These are phyloP conservation scores for Glandiceps talaboti DNA, from an alignment of 53 echinoderm and acorn worm species.

Conservation along the genomic window DNA sequence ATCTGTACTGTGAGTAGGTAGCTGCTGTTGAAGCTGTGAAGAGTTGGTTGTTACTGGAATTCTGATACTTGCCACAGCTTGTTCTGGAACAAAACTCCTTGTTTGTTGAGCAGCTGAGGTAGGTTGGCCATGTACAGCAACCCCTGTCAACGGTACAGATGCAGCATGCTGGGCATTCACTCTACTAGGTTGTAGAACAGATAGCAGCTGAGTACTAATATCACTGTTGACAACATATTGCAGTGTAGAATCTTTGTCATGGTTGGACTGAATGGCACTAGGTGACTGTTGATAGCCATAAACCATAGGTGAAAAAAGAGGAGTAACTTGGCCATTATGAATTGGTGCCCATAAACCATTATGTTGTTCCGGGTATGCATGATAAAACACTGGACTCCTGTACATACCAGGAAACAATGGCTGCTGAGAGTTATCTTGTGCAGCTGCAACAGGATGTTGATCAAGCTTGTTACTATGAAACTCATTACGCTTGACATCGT, in stretches of 20 bases:
- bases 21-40: not conserved
- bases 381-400: not conserved
- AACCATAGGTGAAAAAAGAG: not conserved
- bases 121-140: not conserved
- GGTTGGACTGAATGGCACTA: not conserved
- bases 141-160: not conserved
- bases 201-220: not conserved
- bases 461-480: not conserved
- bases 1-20: not conserved
- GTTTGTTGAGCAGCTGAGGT: not conserved
- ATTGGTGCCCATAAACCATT: not conserved
- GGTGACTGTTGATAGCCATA: not conserved
- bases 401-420: not conserved
- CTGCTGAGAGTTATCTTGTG: not conserved
- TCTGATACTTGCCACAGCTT: not conserved
- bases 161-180: not conserved
- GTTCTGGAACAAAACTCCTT: not conserved
- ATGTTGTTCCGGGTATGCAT: not conserved
- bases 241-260: not conserved
- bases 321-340: not conserved
- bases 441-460: too few relatives aligned
- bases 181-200: not conserved
- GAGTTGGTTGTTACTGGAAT: not conserved
- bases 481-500: conserved; percentile 13
- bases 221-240: not conserved